phyloP scores from a whole-genome alignment of 2,113 vertebrate species.

The Eptesicus fuscus region DNA sequence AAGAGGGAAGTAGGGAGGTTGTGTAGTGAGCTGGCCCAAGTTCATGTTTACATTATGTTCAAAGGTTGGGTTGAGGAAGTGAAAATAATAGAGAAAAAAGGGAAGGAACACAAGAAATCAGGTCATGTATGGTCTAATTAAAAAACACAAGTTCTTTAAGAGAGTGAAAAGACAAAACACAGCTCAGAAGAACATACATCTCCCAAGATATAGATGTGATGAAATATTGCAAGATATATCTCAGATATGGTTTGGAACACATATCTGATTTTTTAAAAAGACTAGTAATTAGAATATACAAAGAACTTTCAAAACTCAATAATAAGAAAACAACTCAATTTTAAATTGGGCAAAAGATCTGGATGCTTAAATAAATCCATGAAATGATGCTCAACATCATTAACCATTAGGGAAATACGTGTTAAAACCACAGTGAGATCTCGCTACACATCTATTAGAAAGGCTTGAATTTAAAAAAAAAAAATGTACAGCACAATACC shows the following conservation, averaged over 20 bases:
- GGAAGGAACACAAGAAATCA: background rate
- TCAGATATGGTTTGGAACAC: background rate
- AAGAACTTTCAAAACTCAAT: background rate
- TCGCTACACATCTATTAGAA: background rate
- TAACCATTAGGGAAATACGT: background rate
- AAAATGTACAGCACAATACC: background rate
- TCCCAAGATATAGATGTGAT: background rate
- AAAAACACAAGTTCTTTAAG: background rate
- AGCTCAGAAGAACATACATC: background rate
- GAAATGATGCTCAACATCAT: background rate
- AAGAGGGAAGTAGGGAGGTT: background rate
- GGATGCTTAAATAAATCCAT: constrained; percentile 3
- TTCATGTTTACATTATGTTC: constrained; percentile 15
- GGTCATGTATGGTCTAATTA: background rate
- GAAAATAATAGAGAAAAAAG: constrained; percentile 3
- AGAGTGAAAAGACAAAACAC: background rate
- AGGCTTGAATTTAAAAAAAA: background rate
- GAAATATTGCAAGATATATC: background rate
- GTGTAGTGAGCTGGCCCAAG: background rate
- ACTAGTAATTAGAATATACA: background rate
- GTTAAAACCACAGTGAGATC: background rate
- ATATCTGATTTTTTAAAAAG: background rate
- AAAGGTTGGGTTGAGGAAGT: constrained; percentile 37
- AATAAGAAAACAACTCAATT: background rate
- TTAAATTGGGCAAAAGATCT: background rate